phyloP scores from a whole-genome alignment of 2,797 vertebrate species.

The Bucorvus abyssinicus region DNA sequence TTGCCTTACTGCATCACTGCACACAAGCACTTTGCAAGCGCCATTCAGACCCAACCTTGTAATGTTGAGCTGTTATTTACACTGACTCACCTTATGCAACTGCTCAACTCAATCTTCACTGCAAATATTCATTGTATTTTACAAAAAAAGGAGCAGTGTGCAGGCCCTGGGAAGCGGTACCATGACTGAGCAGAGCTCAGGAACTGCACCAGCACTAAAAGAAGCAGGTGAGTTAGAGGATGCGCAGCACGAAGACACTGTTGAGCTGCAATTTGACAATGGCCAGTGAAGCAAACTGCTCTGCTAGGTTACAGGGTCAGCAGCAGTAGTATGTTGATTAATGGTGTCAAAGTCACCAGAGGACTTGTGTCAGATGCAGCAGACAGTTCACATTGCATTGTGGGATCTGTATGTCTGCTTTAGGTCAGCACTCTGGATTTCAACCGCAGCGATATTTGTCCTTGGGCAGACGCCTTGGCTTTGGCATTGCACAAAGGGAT shows the following conservation, averaged over 20 bases:
- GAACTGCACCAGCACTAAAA: not conserved
- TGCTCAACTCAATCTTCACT: not conserved
- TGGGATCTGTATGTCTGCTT: not conserved
- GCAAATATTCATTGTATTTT: not conserved
- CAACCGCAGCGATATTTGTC: not conserved
- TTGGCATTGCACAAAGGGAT: not conserved
- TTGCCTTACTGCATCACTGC: not conserved
- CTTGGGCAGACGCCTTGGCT: not conserved
- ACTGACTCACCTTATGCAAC: not conserved
- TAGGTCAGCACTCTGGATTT: not conserved
- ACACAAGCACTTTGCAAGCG: not conserved
- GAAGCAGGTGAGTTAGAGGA: not conserved
- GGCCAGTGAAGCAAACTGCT: not conserved
- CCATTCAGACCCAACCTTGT: not conserved
- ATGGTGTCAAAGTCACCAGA: not conserved
- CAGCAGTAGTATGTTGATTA: not conserved
- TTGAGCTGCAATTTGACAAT: not conserved
- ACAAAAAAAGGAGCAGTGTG: not conserved
- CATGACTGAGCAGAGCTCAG: not conserved
- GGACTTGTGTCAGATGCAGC: not conserved
- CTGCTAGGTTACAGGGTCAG: not conserved
- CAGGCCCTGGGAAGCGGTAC: not conserved
- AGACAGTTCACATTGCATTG: not conserved
- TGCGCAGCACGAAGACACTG: not conserved
- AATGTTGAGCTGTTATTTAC: not conserved